Percentiles rank a stretch among this genome's conserved stretches.
Evolutionary conservation across 2,113 vertebrate species (phyloP).

Genomic region (Cavia aperea): DNA sequence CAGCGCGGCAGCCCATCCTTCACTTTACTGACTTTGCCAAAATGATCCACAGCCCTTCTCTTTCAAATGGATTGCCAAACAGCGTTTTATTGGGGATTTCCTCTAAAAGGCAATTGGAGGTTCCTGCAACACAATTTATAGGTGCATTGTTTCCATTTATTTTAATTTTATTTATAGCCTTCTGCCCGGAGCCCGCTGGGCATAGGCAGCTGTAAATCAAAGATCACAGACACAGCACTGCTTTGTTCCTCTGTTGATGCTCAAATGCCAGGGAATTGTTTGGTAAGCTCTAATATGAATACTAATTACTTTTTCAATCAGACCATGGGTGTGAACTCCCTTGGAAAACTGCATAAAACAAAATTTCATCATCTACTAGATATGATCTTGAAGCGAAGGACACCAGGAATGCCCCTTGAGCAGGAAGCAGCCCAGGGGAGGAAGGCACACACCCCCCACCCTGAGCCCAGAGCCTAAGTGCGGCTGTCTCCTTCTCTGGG

Average conservation of each 20-base stretch:
- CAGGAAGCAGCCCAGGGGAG: fast-evolving
- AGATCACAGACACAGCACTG: not conserved
- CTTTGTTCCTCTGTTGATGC: not conserved
- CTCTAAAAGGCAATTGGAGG: slow-evolving; percentile 52
- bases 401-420: not conserved
- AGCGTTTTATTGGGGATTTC: slow-evolving; percentile 36
- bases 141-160: slow-evolving; percentile 55
- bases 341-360: slow-evolving; percentile 1
- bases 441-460: fast-evolving
- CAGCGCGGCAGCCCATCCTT: not conserved
- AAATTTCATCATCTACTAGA: not conserved
- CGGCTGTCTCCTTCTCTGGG: fast-evolving
- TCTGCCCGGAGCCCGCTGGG: slow-evolving; percentile 34
- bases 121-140: slow-evolving; percentile 43
- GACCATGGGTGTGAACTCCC: slow-evolving; percentile 30
- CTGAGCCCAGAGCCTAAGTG: fast-evolving
- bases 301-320: slow-evolving; percentile 54
- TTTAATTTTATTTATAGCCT: slow-evolving; percentile 60
- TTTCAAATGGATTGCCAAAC: not conserved
- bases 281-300: slow-evolving; percentile 34
- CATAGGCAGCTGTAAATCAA: slow-evolving; percentile 43
- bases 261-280: not conserved
- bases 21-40: not conserved
- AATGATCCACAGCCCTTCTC: not conserved
- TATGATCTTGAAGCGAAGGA: not conserved